Evolutionary conservation across 2,888 invertebrate genomes (phyloP).

Genomic region (Tricholauxania praeusta): DNA sequence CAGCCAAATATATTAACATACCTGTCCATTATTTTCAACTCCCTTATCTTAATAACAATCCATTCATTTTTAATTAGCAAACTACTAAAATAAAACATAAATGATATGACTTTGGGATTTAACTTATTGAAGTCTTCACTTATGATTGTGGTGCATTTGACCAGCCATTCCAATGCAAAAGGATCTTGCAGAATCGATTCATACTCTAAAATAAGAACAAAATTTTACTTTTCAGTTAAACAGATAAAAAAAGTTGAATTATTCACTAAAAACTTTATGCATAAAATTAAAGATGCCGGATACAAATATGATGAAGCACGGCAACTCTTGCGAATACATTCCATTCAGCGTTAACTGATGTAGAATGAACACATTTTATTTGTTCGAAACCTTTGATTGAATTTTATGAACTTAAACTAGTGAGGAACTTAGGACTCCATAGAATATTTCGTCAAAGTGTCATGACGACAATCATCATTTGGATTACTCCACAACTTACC

Average conservation of each 20-base stretch:
- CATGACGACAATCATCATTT: too few species aligned
- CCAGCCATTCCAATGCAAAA: conserved; percentile 68
- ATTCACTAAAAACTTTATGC: not conserved
- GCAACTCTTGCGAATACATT: too few species aligned
- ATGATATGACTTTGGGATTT: conserved; percentile 71
- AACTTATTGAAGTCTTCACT: conserved; percentile 61
- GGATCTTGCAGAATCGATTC: conserved; percentile 61
- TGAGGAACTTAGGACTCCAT: too few species aligned
- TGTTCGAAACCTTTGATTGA: too few species aligned
- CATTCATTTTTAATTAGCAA: conserved; percentile 72
- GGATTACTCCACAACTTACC: conserved; percentile 58
- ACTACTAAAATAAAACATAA: conserved; percentile 75
- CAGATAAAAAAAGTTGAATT: not conserved
- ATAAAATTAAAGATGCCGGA: too few species aligned
- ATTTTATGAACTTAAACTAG: too few species aligned
- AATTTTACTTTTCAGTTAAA: not conserved
- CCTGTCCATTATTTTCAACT: conserved; percentile 62
- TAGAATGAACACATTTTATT: too few species aligned
- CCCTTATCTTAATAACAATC: conserved; percentile 72
- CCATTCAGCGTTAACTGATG: too few species aligned
- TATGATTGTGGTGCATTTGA: conserved; percentile 66
- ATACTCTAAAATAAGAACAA: conserved; percentile 59
- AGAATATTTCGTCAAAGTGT: too few species aligned
- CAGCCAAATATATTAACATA: conserved; percentile 39
- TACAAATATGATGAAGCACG: too few species aligned